Evolutionary conservation across 2,797 vertebrate species (phyloP).

Genomic region (Gadopsis bispinosus): DNA sequence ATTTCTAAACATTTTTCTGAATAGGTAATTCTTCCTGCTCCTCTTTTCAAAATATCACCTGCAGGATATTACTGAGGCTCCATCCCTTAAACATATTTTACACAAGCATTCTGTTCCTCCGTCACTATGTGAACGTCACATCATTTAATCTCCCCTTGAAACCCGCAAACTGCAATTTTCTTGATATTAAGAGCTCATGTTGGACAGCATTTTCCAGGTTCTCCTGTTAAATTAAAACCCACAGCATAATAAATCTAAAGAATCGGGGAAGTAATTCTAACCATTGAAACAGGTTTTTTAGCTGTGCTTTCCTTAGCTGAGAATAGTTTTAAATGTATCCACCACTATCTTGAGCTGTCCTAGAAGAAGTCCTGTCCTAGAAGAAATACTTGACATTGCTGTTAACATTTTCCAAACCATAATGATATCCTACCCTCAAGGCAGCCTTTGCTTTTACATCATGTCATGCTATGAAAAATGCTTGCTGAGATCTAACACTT

Average conservation of each 20-base stretch:
- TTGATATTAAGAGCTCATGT: not conserved
- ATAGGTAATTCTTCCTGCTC: not conserved
- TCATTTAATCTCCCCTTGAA: constrained; percentile 12
- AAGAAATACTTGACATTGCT: not conserved
- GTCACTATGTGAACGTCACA: constrained; percentile 4
- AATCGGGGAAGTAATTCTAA: not conserved
- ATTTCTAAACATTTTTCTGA: constrained; percentile 8
- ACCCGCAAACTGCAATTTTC: not conserved
- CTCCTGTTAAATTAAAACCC: not conserved
- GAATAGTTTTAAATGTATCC: not conserved
- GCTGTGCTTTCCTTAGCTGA: not conserved
- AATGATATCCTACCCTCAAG: not conserved
- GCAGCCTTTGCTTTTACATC: not conserved
- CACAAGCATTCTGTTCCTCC: not conserved
- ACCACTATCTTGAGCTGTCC: not conserved
- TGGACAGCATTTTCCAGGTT: not conserved
- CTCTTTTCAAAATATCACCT: constrained; percentile 1
- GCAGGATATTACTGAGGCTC: constrained; percentile 4
- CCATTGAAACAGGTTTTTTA: not conserved
- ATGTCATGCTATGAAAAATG: not conserved
- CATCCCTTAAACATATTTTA: constrained; percentile 15
- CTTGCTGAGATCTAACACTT: not conserved
- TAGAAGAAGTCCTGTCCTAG: not conserved
- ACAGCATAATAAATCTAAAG: not conserved
- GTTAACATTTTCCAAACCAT: not conserved